Base-by-base conservation (phyloP, 2,113 vertebrate species). In the Numida meleagris region DNA sequence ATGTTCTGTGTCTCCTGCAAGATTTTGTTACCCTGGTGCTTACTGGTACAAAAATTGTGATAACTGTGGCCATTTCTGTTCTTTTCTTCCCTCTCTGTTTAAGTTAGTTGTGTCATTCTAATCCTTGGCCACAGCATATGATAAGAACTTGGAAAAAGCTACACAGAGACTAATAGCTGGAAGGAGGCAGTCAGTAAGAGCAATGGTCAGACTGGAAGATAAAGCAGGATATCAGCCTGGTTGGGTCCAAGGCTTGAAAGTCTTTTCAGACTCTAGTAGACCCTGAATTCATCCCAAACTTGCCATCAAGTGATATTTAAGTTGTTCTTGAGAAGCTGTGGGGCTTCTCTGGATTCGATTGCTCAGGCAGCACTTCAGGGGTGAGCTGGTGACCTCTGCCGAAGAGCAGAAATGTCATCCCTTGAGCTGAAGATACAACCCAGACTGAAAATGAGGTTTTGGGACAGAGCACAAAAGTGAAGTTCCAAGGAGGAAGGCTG, bases 121-220 rank as follows among this genome's bases (percentile, higher is more conserved):
- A 34, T 16, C 50, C 50, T 61, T 38, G 58, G 21, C 33, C 10
- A 3, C 36, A 68, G 61, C 46, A 45, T 24, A 58, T 34, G 27
- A 23, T n/a, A 6, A 65, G 65, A 63, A 8, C 29, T 33, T 9
- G 10, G 42, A 63, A 58, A 29, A 67, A 57, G 19, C 34, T 34
- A 4, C 36, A 1, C 0, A 0, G 2, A 24, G 40, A 8, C 13
- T 27, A 14, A 6, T 7, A 42, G 25, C 18, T n/a, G 34, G 27
- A 34, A 34, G 51, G 65, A 74, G 16, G 18, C 67, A 34, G 9
- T n/a, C n/a, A 25, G 31, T 21, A 33, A 27, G 14, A 59, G 46
- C 43, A 77, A 8, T 11, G 23, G 45, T 34, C 57, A 36, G 38
- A 9, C 25, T 31, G 43, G 19, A 48, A 43, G 10, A 23, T 50